These are phyloP conservation scores for Anisognathus igniventris DNA, from an alignment of 2,797 vertebrate species.

Conservation along the genomic window DNA sequence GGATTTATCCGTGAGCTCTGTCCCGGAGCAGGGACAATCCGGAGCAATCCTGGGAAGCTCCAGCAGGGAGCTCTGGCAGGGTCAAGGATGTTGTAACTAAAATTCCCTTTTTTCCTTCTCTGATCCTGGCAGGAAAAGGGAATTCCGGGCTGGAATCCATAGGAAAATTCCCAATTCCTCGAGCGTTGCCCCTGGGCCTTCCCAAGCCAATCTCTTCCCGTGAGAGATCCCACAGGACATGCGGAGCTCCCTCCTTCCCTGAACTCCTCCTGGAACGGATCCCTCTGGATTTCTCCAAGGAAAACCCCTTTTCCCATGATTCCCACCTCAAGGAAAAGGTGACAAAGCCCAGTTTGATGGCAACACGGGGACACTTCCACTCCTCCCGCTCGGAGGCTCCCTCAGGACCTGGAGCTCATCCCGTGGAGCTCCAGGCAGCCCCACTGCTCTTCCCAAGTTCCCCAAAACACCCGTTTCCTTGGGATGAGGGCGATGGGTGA, in stretches of 20 bases:
- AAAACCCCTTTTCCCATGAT: accelerated
- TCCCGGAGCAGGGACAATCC: accelerated
- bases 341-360: neutral
- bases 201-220: neutral
- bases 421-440: accelerated
- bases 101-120: neutral
- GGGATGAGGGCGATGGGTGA: neutral
- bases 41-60: neutral
- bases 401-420: neutral
- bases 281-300: neutral
- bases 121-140: neutral
- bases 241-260: neutral
- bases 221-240: neutral
- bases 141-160: neutral
- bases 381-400: neutral
- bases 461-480: neutral
- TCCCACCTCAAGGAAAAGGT: neutral
- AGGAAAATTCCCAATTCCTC: neutral
- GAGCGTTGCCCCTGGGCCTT: neutral
- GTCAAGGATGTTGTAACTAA: neutral
- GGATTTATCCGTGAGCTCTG: neutral
- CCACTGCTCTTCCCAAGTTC: neutral
- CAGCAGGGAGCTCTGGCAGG: neutral
- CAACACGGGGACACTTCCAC: neutral
- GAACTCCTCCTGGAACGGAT: accelerated